A percentile compares a stretch with the other conserved stretches of the same genome.
These are phyloP conservation scores for Julus scandinavius DNA, from an alignment of 2,888 invertebrate genomes.

Conservation along the genomic window DNA sequence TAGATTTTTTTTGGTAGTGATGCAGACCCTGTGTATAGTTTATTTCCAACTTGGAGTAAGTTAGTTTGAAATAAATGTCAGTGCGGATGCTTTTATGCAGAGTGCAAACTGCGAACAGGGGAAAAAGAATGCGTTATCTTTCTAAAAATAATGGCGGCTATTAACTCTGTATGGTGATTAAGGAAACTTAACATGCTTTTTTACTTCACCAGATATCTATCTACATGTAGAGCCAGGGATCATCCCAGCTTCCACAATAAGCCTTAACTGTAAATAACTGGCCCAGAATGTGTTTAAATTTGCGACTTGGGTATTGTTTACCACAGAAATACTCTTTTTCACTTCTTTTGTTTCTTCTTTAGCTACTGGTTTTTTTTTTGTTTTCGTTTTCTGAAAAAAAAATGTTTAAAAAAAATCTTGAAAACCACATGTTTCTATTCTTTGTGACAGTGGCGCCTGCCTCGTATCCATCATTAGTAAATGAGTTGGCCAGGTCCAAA, in stretches of 20 bases:
- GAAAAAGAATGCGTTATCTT: not conserved
- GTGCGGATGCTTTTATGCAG: constrained; percentile 1
- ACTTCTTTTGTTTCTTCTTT: not conserved
- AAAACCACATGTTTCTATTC: not conserved
- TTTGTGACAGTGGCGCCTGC: not conserved
- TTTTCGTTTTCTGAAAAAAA: not conserved
- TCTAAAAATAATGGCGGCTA: constrained; percentile 1
- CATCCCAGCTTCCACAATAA: not conserved
- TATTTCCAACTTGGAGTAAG: not conserved
- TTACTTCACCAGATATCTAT: not conserved
- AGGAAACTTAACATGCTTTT: not conserved
- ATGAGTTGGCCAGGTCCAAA: too few species aligned
- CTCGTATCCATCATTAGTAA: not conserved
- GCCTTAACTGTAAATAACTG: not conserved
- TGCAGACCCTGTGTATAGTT: not conserved
- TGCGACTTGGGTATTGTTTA: not conserved
- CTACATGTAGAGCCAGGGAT: not conserved
- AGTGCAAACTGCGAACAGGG: constrained; percentile 1
- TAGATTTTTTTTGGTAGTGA: not conserved
- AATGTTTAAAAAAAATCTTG: not conserved
- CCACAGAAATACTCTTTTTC: not conserved
- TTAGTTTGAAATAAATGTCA: not conserved
- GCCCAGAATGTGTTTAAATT: not conserved
- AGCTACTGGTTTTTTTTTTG: too few species aligned
- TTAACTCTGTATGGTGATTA: not conserved